Base-by-base conservation (phyloP, 2,113 vertebrate genomes). In the Petroica traversi region DNA sequence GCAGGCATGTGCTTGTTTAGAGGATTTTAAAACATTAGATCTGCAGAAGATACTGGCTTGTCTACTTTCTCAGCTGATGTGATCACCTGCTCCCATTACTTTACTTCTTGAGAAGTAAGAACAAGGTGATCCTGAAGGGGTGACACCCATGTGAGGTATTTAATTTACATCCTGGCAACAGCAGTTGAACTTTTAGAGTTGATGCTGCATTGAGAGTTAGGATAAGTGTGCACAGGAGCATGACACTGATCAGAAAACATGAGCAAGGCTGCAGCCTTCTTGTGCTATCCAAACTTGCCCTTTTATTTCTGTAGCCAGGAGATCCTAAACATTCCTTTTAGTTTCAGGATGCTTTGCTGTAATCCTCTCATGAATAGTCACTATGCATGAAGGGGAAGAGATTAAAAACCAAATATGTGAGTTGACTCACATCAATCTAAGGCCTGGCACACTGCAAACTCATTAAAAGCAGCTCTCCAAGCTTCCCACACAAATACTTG, bases 321-420 rank as follows among this genome's bases (percentile, higher is more conserved):
- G 79, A 76, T 55, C 36, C 61, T 71, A 88, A 92, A 61, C 68
- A n/a, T 52, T 36, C 31, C 48, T 12, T 88, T 87, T 83, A 79
- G 72, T 93, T 96, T 90, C 90, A 90, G 88, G 40, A 63, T 63
- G 64, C 51, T 78, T 93, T 68, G 68, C 14, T 41, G 68, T 67
- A 86, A 93, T 95, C 59, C 71, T 77, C 67, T 77, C 55, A 38
- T 71, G 68, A 92, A 86, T 26, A 96, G 85, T 61, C 85, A 88
- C 72, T 93, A 73, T 66, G 49, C 24, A 14, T 41, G 82, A 78
- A 74, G 88, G 64, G 72, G 75, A 88, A 90, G 72, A 90, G 67
- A 92, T 90, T 92, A 86, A 88, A 96, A 96, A 9, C 24, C 51
- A 45, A 59, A 55, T 45, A n/a, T n/a, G n/a, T n/a, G n/a, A 33